Percentiles rank a stretch among this genome's conserved stretches.
These are phyloP conservation scores for Capreolus pygargus DNA, from an alignment of 2,113 vertebrate species.

Conservation along the genomic window DNA sequence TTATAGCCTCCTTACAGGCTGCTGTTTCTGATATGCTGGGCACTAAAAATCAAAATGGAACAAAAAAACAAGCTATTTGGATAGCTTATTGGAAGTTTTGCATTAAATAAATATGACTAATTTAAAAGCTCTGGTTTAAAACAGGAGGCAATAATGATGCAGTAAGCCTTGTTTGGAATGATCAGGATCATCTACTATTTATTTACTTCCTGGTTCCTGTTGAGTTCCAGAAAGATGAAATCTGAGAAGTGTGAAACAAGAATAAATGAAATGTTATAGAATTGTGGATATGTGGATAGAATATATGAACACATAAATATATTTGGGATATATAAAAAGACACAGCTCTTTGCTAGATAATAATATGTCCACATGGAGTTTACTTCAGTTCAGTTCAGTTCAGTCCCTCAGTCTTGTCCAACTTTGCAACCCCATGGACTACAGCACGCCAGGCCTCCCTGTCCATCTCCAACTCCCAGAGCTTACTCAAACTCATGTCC, in stretches of 20 bases:
- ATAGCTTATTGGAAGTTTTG: background rate
- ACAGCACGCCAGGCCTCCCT: background rate
- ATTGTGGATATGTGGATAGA: background rate
- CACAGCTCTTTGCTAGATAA: background rate
- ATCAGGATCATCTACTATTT: background rate
- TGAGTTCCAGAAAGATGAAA: constrained; percentile 14
- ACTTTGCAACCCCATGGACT: background rate
- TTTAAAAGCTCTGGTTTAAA: background rate
- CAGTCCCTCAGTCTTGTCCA: background rate
- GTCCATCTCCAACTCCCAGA: background rate
- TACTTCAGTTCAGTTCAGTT: background rate
- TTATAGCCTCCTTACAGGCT: background rate
- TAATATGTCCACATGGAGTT: background rate
- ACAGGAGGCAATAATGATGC: background rate
- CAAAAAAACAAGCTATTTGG: background rate
- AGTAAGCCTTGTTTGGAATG: constrained; percentile 1
- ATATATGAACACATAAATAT: background rate
- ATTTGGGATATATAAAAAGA: background rate
- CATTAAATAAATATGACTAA: background rate
- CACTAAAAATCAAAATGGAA: background rate
- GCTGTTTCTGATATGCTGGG: background rate
- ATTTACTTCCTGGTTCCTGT: background rate
- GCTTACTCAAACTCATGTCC: background rate
- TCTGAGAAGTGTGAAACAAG: constrained; percentile 12
- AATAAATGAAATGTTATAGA: constrained; percentile 19